These are phyloP conservation scores for Magallana gigas DNA, from an alignment of 1,140 invertebrate species.

Conservation along the genomic window DNA sequence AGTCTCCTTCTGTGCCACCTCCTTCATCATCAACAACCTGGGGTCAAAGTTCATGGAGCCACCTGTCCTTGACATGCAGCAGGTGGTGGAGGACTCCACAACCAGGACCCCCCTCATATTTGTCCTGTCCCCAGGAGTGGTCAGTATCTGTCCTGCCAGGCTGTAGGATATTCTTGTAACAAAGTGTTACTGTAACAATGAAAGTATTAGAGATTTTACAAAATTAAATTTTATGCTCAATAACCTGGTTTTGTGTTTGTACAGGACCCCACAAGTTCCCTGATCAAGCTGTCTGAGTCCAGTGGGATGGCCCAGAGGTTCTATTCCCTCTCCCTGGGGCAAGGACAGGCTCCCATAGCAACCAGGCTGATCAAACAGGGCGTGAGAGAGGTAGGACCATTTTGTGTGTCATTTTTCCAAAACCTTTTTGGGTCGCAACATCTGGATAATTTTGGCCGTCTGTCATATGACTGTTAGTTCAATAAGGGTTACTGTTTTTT, in stretches of 20 bases:
- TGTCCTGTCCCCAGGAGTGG: conserved; percentile 80
- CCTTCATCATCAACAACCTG: too few species aligned
- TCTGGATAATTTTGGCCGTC: too few species aligned
- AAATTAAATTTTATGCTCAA: neutral
- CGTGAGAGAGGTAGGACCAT: conserved; percentile 75
- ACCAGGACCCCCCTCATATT: too few species aligned
- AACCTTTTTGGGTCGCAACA: too few species aligned
- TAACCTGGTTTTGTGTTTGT: neutral
- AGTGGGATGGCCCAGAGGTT: conserved; percentile 86
- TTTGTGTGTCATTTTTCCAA: neutral
- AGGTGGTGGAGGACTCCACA: too few species aligned
- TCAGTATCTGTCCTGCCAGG: conserved; percentile 57
- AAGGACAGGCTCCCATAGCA: conserved; percentile 80
- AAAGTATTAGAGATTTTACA: too few species aligned
- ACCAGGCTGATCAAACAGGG: conserved; percentile 79
- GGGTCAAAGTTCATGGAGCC: too few species aligned
- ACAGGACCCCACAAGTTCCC: conserved; percentile 80
- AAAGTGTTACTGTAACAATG: too few species aligned
- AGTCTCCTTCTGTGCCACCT: conserved; percentile 79
- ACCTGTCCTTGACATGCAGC: too few species aligned
- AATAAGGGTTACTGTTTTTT: too few species aligned
- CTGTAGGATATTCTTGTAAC: too few species aligned
- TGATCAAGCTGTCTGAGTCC: conserved; percentile 86
- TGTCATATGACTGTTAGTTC: too few species aligned
- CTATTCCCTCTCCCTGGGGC: conserved; percentile 79